phyloP scores from a whole-genome alignment of 2,888 invertebrate species.

The Deilephila porcellus region DNA sequence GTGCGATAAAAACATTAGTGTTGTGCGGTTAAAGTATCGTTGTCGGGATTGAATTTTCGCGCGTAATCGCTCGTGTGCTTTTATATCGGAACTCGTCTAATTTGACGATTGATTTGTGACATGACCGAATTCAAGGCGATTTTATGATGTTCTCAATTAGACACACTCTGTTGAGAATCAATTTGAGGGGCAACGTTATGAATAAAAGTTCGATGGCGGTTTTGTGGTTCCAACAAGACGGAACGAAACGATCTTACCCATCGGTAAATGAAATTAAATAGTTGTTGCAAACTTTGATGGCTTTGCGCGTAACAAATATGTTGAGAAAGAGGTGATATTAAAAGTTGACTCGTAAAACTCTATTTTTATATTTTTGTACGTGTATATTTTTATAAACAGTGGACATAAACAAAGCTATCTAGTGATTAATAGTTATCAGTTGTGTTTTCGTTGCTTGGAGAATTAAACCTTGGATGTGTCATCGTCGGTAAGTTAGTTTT shows the following conservation, averaged over 20 bases:
- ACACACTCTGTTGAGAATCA: conserved; percentile 71
- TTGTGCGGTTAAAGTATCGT: conserved; percentile 49
- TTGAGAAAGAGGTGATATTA: conserved; percentile 68
- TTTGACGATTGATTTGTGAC: conserved; percentile 75
- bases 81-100: conserved; percentile 55
- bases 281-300: conserved; percentile 42
- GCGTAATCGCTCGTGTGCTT: conserved; percentile 70
- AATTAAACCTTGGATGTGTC: conserved; percentile 45
- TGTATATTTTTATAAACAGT: conserved; percentile 44
- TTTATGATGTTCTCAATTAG: conserved; percentile 80
- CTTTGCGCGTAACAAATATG: conserved; percentile 62
- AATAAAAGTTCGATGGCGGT: conserved; percentile 70
- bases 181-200: conserved; percentile 73
- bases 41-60: conserved; percentile 62
- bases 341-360: conserved; percentile 34
- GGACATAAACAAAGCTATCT: conserved; percentile 37
- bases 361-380: conserved; percentile 43
- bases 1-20: conserved; percentile 63
- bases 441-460: conserved; percentile 26
- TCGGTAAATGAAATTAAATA: conserved; percentile 60
- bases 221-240: conserved; percentile 64
- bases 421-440: conserved; percentile 30
- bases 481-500: conserved; percentile 29
- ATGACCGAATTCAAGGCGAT: conserved; percentile 67
- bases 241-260: conserved; percentile 56